These are phyloP conservation scores for Caprella mutica DNA, from an alignment of 2,888 invertebrate genomes.

Conservation along the genomic window DNA sequence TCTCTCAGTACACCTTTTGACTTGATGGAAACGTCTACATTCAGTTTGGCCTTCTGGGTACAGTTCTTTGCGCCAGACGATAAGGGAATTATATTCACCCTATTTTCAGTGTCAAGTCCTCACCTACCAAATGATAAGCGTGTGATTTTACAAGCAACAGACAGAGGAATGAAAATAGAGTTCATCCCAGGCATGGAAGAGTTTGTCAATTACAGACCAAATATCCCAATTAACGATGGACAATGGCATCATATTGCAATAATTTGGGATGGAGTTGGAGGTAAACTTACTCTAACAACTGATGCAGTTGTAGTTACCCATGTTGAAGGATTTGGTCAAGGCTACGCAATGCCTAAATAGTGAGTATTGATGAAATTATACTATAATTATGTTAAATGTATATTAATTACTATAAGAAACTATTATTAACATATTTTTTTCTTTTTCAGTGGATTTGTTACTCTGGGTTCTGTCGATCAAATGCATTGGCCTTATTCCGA, in stretches of 20 bases:
- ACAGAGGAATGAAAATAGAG: conserved; percentile 83
- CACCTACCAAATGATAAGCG: conserved; percentile 50
- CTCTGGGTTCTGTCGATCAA: conserved; percentile 75
- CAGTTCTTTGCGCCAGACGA: conserved; percentile 84
- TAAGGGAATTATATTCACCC: conserved; percentile 83
- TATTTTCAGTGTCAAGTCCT: conserved; percentile 65
- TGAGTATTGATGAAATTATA: conserved; percentile 44
- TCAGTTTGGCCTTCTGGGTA: conserved; percentile 92
- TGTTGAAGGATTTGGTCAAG: conserved; percentile 74
- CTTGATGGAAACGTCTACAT: conserved; percentile 56
- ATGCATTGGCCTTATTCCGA: conserved; percentile 69
- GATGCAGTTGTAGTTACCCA: conserved; percentile 90
- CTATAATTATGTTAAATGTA: conserved; percentile 8
- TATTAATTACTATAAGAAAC: not conserved
- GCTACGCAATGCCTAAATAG: conserved; percentile 69
- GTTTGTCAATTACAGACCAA: conserved; percentile 79
- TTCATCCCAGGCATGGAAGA: conserved; percentile 78
- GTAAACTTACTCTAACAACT: conserved; percentile 79
- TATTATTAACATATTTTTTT: conserved; percentile 14
- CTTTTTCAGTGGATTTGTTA: conserved; percentile 69
- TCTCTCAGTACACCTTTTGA: conserved; percentile 85
- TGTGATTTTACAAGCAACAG: conserved; percentile 79
- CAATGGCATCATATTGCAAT: conserved; percentile 93
- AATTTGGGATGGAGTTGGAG: conserved; percentile 82
- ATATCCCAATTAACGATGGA: conserved; percentile 86